Evolutionary conservation across 2,888 invertebrate genomes (phyloP).

Genomic region (Coecobrya sp.): DNA sequence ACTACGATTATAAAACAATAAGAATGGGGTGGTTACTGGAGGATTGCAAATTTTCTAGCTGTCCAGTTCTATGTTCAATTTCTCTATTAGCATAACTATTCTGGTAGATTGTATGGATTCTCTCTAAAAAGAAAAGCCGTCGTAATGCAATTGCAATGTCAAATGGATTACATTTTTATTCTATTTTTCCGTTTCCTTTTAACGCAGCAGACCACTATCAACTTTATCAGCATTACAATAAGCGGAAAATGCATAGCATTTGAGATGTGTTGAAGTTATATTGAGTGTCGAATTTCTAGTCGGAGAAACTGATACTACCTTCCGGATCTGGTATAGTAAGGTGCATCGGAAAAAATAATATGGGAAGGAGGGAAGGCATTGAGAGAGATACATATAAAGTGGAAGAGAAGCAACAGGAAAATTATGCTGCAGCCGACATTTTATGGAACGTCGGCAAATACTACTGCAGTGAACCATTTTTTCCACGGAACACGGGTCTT

Average conservation of each 20-base stretch:
- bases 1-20: neutral
- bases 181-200: neutral
- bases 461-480: conserved; percentile 61
- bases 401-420: conserved; percentile 45
- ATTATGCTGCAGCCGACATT: conserved; percentile 39
- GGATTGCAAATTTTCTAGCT: neutral
- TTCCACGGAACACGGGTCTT: too few species aligned
- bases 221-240: neutral
- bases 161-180: neutral
- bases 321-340: neutral
- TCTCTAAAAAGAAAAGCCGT: neutral
- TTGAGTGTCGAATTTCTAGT: neutral
- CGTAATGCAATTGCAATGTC: conserved; percentile 24
- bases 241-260: neutral
- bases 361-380: neutral
- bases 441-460: conserved; percentile 60
- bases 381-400: neutral
- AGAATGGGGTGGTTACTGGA: neutral
- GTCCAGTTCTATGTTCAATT: neutral
- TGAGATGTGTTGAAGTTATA: neutral
- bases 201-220: neutral
- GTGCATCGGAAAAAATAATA: neutral
- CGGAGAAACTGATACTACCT: neutral
- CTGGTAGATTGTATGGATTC: neutral
- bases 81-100: neutral